Percentiles rank a stretch among this genome's conserved stretches.
These are phyloP conservation scores for Eulithis testata DNA, from an alignment of 2,888 invertebrate species.

Conservation along the genomic window DNA sequence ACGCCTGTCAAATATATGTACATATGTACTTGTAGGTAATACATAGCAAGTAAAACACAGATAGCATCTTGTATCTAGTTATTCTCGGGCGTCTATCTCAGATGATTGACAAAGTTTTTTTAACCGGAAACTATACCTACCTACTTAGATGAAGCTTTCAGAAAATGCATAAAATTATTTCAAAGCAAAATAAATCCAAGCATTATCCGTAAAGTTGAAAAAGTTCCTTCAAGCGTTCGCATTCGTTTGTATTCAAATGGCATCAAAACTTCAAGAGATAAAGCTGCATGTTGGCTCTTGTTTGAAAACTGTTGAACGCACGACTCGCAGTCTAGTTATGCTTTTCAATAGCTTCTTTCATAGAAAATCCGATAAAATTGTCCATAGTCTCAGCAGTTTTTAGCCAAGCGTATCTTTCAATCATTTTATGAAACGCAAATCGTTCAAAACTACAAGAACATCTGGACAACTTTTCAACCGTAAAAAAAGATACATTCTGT, in stretches of 20 bases:
- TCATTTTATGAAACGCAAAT: too few relatives aligned
- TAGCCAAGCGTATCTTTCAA: background rate
- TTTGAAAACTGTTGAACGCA: conserved; percentile 16
- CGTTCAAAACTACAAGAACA: too few relatives aligned
- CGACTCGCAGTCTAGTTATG: conserved; percentile 10
- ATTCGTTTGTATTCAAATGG: conserved; percentile 30
- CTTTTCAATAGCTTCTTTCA: conserved; percentile 21
- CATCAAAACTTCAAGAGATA: conserved; percentile 27
- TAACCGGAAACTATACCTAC: too few relatives aligned
- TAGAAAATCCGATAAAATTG: conserved; percentile 11
- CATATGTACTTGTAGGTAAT: too few relatives aligned
- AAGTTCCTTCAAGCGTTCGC: conserved; percentile 20
- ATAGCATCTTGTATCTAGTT: too few relatives aligned
- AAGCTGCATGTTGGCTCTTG: conserved; percentile 13
- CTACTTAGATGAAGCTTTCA: too few relatives aligned
- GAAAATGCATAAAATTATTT: background rate
- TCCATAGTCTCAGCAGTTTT: background rate
- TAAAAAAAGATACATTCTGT: background rate
- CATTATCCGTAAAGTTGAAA: conserved; percentile 22
- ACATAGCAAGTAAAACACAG: too few relatives aligned
- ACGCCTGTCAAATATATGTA: too few relatives aligned
- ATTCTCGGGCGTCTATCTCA: too few relatives aligned
- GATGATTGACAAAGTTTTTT: too few relatives aligned
- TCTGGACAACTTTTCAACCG: too few relatives aligned
- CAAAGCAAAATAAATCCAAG: conserved; percentile 19